Evolutionary conservation across 2,888 invertebrate species (phyloP), one percentile per base, ranked within the genome.

Genomic region (Acanthosepion lycidas): DNA sequence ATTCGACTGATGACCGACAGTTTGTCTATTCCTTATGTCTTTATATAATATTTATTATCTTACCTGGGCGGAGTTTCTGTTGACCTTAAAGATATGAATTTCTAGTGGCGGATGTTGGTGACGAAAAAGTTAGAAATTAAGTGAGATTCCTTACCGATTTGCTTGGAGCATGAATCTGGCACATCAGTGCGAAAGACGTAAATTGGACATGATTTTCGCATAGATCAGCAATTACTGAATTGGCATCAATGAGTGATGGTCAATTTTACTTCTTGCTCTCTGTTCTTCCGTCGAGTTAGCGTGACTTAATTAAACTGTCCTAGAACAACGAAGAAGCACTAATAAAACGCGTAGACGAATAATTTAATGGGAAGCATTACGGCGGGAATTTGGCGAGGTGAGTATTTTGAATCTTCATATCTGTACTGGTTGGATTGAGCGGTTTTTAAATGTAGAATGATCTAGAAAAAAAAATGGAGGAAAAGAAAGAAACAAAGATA

Each of bases 291-390:
- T 78, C n/a, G 9, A 78, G 15, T 78, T 78, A n/a, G 15, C 78
- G n/a, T 78, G 78, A 78, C 78, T 78, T n/a, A 78, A 78, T 78
- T 78, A 78, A 78, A 78, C 78, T 78, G 78, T 78, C 78, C 78
- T 23, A 15, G 55, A 55, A 55, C 20, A 20, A 20, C 15, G 55
- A 18, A 55, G n/a, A n/a, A 28, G 78, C 78, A 78, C 78, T n/a
- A 78, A 78, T 78, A 78, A n/a, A 78, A 78, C n/a, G 78, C 78
- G n/a, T 78, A n/a, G 78, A n/a, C 28, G 78, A 78, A 78, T 28
- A 78, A 78, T 78, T 78, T 78, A 78, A 78, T 78, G n/a, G n/a
- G 9, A 78, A n/a, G 78, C n/a, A 15, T 78, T n/a, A 12, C n/a
- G 78, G 8, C n/a, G 78, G 78, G 78, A 78, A 78, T 18, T 20